Base-by-base conservation (phyloP, 2,888 invertebrate genomes). In the Pseudococcus viburni region DNA sequence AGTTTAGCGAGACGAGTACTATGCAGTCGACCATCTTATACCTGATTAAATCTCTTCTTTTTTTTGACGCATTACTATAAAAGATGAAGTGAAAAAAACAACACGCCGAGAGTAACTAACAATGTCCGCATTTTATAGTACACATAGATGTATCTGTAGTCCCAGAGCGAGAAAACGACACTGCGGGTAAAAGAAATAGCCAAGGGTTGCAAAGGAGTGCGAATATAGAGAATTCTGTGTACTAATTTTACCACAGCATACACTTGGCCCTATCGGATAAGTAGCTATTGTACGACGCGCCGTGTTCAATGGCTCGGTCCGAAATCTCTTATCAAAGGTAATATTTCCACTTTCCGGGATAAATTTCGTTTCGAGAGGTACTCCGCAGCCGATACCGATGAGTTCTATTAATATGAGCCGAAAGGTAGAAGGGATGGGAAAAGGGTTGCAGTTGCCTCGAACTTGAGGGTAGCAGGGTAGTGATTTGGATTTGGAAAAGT, bases 321-420 rank as follows among this genome's bases (percentile, higher is more conserved):
- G n/a, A 73, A 80, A 80, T 80, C 80, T 80, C 42, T 80, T 80
- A 80, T 80, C 80, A 15, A 42, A 80, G 80, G 80, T 46, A 33
- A 42, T 80, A 80, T 80, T 80, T 46, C 80, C 19, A 80, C 42
- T 80, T 80, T 80, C 42, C 80, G 80, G 80, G 19, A 42, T 80
- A 46, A 80, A 80, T 80, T 80, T 80, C 80, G n/a, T 46, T 80
- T 80, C 46, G 19, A 80, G 80, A 80, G 80, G 26, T n/a, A 3
- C 3, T 33, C 26, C 3, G 26, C 26, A 22, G 80, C 73, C 26
- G 33, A 64, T 12, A 51, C 39, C n/a, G 42, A 80, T n/a, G 11
- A 80, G 80, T 42, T 39, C n/a, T 42, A n/a, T n/a, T 46, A 15
- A 80, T 80, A 80, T 1, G n/a, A 42, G 2, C 4, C 15, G 15